A percentile compares a stretch with the other conserved stretches of the same genome.
Evolutionary conservation across 2,888 invertebrate species (phyloP).

Genomic region (Andrena dorsata): DNA sequence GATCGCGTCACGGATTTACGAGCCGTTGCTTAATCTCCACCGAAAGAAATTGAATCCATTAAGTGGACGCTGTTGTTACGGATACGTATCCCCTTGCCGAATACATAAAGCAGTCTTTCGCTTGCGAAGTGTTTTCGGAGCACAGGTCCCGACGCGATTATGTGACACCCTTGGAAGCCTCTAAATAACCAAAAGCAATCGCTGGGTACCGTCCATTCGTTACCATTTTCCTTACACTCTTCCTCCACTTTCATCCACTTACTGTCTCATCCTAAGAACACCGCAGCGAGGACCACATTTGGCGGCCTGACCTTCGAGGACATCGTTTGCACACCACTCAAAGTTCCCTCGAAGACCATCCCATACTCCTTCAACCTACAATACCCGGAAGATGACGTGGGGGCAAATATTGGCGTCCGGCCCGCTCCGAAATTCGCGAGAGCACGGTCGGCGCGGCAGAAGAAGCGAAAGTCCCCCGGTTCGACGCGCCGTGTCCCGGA

Average conservation of each 20-base stretch:
- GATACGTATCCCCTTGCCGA: not conserved
- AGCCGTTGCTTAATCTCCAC: constrained; percentile 7
- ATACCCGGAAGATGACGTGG: constrained; percentile 13
- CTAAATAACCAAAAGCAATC: no score
- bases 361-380: not conserved
- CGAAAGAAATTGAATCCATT: constrained; percentile 35
- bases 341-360: not conserved
- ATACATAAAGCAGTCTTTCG: not conserved
- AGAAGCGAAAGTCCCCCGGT: constrained; percentile 66
- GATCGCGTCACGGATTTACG: constrained; percentile 7
- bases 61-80: not conserved
- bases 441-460: constrained; percentile 20
- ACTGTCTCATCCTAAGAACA: not conserved
- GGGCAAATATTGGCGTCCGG: constrained; percentile 23
- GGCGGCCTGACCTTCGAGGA: not conserved
- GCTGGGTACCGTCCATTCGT: no score
- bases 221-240: no score
- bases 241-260: not conserved
- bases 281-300: not conserved
- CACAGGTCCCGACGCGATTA: no score
- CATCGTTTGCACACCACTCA: constrained; percentile 1
- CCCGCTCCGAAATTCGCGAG: not conserved
- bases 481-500: constrained; percentile 34
- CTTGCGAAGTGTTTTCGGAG: not conserved
- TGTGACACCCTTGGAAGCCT: no score